These are phyloP conservation scores for Drosophila equinoxialis DNA, from an alignment of 1,140 invertebrate species.

Conservation along the genomic window DNA sequence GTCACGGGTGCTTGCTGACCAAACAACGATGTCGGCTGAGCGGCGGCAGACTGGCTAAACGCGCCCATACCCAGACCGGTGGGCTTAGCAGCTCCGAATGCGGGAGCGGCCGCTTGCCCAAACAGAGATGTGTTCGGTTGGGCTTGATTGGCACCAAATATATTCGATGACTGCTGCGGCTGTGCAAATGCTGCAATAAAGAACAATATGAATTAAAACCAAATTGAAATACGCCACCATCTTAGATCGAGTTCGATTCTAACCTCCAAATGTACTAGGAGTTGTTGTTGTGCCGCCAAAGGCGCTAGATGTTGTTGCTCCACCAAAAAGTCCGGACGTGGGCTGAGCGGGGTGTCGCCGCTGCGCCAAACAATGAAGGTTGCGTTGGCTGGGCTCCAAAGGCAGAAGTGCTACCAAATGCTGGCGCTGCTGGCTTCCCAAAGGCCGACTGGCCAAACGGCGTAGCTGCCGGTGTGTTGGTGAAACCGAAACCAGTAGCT, in stretches of 20 bases:
- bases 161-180: constrained; percentile 67
- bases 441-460: constrained; percentile 75
- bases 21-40: constrained; percentile 84
- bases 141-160: constrained; percentile 67
- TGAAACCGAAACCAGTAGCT: constrained; percentile 72
- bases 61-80: constrained; percentile 85
- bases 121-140: constrained; percentile 83
- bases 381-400: constrained; percentile 77
- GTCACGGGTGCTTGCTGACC: constrained; percentile 84
- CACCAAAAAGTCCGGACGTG: constrained; percentile 83
- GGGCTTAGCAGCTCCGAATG: constrained; percentile 87
- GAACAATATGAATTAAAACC: not conserved
- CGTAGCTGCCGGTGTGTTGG: constrained; percentile 60
- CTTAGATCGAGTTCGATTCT: constrained; percentile 47
- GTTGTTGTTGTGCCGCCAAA: constrained; percentile 84
- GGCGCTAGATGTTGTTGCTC: constrained; percentile 73
- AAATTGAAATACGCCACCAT: not conserved
- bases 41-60: constrained; percentile 83
- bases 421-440: constrained; percentile 79
- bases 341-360: constrained; percentile 80
- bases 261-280: constrained; percentile 83
- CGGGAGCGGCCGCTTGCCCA: constrained; percentile 83
- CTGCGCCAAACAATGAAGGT: constrained; percentile 83
- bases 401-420: constrained; percentile 73
- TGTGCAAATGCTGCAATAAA: constrained; percentile 64